Evolutionary conservation across 2,113 vertebrate species (phyloP).

Genomic region (Ascaphus truei): DNA sequence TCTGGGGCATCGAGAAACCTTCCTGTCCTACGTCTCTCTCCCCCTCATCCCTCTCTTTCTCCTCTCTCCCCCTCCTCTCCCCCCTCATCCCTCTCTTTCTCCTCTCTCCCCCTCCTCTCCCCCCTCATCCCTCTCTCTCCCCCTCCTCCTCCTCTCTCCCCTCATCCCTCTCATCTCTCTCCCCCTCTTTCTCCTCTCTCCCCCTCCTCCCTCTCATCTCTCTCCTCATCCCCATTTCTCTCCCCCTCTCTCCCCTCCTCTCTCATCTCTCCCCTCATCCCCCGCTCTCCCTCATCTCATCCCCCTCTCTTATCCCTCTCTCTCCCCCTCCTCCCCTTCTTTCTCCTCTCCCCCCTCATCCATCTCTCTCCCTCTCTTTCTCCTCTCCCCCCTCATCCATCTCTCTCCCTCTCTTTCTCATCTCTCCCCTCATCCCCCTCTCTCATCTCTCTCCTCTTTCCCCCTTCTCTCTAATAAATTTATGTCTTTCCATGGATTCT

Average conservation of each 20-base stretch:
- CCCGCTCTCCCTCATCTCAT: background rate
- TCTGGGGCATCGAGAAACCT: too few relatives aligned
- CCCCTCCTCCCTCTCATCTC: background rate
- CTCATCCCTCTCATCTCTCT: slow-evolving; percentile 9
- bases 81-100: background rate
- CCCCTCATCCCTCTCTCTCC: background rate
- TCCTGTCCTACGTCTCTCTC: too few relatives aligned
- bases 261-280: background rate
- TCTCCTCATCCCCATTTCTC: background rate
- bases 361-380: background rate
- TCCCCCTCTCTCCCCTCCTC: background rate
- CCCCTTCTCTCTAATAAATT: too few relatives aligned
- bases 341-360: background rate
- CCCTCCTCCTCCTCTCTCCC: background rate
- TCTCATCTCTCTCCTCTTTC: slow-evolving; percentile 5
- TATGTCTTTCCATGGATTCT: slow-evolving; percentile 8
- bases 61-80: too few relatives aligned
- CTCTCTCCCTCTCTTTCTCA: background rate
- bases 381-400: background rate
- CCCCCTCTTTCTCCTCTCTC: too few relatives aligned
- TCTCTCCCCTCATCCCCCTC: too few relatives aligned
- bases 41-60: too few relatives aligned
- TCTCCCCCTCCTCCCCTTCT: too few relatives aligned
- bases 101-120: background rate
- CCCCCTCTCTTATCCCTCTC: too few relatives aligned